phyloP scores from a whole-genome alignment of 1,140 invertebrate genomes.

The Rhagoletis pomonella region DNA sequence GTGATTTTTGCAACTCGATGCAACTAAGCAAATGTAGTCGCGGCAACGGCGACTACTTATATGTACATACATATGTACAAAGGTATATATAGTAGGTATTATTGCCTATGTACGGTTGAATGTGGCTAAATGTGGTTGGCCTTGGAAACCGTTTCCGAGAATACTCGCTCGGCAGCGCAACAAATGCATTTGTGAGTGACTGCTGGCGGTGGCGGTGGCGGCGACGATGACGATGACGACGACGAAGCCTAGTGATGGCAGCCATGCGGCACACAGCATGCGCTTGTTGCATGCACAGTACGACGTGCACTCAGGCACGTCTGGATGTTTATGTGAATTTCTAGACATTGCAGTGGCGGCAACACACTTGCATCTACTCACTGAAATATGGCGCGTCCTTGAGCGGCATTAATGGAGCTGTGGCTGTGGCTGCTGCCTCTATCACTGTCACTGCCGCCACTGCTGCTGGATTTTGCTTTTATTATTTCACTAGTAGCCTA shows the following conservation, averaged over 20 bases:
- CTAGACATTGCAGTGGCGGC: neutral
- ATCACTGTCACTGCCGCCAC: neutral
- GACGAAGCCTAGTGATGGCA: neutral
- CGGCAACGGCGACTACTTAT: neutral
- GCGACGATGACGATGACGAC: neutral
- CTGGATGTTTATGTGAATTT: constrained; percentile 3
- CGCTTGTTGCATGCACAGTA: constrained; percentile 39
- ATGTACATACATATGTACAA: neutral
- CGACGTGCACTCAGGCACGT: neutral
- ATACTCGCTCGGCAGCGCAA: constrained; percentile 53
- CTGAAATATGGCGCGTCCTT: constrained; percentile 24
- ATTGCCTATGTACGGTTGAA: neutral
- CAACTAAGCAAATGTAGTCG: constrained; percentile 27
- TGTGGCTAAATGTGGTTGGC: constrained; percentile 60
- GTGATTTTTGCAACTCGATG: constrained; percentile 24
- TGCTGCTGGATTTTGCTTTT: neutral
- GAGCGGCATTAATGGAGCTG: constrained; percentile 30
- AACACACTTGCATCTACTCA: neutral
- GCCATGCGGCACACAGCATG: constrained; percentile 22
- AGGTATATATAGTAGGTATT: neutral
- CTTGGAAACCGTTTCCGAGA: constrained; percentile 71
- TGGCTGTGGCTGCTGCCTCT: neutral
- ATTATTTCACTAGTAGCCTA: neutral
- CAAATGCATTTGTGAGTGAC: constrained; percentile 3
- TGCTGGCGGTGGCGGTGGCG: neutral